Base-by-base conservation (phyloP, 2,113 vertebrate species). In the Morone saxatilis region DNA sequence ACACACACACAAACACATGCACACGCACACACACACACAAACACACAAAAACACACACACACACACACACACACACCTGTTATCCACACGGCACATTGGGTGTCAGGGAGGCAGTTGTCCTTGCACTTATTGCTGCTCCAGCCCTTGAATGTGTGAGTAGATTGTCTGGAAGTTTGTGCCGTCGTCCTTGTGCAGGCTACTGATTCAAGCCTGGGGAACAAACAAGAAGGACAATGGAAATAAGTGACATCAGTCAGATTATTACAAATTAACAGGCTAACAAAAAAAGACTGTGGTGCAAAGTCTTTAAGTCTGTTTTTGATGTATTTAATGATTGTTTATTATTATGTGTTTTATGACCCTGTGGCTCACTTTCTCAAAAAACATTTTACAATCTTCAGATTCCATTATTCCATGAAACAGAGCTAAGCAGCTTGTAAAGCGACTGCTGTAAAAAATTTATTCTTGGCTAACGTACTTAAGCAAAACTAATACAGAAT, bases 21-120 rank as follows among this genome's bases (percentile, higher is more conserved):
- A 65, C 63, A 57, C 69, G 51, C 72, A 41, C 67, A n/a, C 71
- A 76, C 78, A 70, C 62, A 66, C 75, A 53, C 66, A 57, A n/a
- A n/a, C n/a, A n/a, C n/a, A n/a, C n/a, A n/a, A n/a, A n/a, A n/a
- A n/a, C 66, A 48, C 70, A 60, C 66, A 70, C 45, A 50, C 47
- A 53, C 56, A 14, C 63, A 11, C 41, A 6, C 63, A 71, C 50
- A 76, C 70, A 60, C 50, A 40, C 53, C 67, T 83, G 70, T 78
- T 79, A 73, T 76, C 65, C 65, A 65, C 45, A 57, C 11, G 5
- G 66, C 86, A 85, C 88, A 54, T 0, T 66, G 75, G 59, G 72
- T 90, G 83, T 88, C 51, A 78, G 68, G 75, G 81, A 71, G 85
- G 81, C 88, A 84, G 88, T 90, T 90, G 84, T 86, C 88, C 76